A percentile compares a stretch with the other conserved stretches of the same genome.
These are phyloP conservation scores for Galbula dea DNA, from an alignment of 2,113 vertebrate genomes.

Conservation along the genomic window DNA sequence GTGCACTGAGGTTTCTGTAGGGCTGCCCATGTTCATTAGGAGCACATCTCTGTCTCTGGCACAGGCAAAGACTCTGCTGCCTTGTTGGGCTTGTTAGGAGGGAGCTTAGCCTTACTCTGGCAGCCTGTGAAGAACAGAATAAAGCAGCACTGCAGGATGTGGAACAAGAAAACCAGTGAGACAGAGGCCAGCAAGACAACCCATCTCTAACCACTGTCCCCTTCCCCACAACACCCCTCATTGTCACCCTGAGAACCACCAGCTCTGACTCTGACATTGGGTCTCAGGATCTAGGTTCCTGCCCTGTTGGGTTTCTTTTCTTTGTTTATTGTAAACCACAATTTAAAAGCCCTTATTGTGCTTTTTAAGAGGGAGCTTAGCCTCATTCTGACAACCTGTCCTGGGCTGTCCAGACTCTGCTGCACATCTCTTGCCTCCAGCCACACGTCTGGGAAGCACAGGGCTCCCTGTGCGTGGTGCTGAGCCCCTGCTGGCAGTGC, in stretches of 20 bases:
- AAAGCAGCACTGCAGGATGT: too few species aligned
- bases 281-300: too few species aligned
- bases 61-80: not conserved
- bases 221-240: accelerated
- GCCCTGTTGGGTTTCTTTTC: too few species aligned
- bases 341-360: not conserved
- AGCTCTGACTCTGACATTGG: too few species aligned
- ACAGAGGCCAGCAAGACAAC: too few species aligned
- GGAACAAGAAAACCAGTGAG: too few species aligned
- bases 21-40: not conserved
- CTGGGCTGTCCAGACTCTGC: not conserved
- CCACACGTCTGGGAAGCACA: accelerated
- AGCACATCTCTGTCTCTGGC: accelerated
- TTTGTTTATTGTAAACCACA: too few species aligned
- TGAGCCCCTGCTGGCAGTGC: not conserved
- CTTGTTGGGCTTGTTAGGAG: not conserved
- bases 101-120: not conserved
- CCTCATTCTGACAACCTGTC: accelerated
- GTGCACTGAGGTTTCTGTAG: not conserved
- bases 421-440: not conserved
- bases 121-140: too few species aligned
- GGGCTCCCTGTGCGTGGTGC: not conserved
- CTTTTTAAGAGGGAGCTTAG: not conserved
- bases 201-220: too few species aligned
- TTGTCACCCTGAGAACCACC: too few species aligned